Evolutionary conservation across 2,797 vertebrate species (phyloP).

Genomic region (Manis pentadactyla): DNA sequence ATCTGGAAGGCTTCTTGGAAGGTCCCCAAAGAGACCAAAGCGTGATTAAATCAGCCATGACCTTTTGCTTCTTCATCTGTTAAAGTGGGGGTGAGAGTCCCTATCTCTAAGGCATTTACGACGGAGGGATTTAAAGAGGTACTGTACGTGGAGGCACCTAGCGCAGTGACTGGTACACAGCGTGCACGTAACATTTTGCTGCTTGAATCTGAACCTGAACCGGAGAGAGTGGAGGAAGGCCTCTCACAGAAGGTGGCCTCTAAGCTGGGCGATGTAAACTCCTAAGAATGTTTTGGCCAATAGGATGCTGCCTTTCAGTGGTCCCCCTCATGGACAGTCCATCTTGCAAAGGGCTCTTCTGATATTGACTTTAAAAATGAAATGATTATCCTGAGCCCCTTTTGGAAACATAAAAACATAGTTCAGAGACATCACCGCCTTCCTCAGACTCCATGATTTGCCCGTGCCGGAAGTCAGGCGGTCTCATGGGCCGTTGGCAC

Average conservation of each 20-base stretch:
- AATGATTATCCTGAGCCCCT: constrained; percentile 14
- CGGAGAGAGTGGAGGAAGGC: background rate
- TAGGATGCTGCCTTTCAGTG: background rate
- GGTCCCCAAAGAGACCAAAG: background rate
- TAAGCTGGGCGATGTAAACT: too few relatives aligned
- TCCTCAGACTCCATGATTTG: background rate
- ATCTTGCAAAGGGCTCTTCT: constrained; percentile 30
- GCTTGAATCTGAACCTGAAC: constrained; percentile 2
- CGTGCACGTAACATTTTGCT: background rate
- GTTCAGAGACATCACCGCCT: background rate
- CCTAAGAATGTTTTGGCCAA: background rate
- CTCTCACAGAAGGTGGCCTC: background rate
- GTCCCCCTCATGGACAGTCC: background rate
- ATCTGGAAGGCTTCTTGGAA: background rate
- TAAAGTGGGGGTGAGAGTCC: background rate
- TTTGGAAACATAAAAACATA: constrained; percentile 38
- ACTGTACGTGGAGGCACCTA: background rate
- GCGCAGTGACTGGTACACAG: background rate
- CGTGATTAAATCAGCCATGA: background rate
- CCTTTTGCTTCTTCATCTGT: constrained; percentile 4
- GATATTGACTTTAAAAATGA: constrained; percentile 58
- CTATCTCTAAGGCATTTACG: background rate
- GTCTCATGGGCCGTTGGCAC: background rate
- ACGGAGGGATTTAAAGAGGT: background rate
- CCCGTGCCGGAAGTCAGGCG: background rate